Conservation (phyloP, 1,140 invertebrate genomes). For the Trichoplusia ni region DNA sequence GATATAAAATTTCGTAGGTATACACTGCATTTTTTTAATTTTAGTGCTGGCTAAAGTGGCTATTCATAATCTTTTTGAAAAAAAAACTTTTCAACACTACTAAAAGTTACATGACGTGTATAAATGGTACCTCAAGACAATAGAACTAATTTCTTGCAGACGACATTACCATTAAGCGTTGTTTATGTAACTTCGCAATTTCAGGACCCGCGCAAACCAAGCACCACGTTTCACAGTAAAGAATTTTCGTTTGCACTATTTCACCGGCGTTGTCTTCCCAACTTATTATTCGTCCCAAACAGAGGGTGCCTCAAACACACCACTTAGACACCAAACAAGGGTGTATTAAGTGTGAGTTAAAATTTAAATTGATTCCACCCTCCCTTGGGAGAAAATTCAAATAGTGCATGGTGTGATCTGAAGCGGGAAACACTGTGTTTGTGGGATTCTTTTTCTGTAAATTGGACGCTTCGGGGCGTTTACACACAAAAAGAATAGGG, state of each 20-base stretch:
- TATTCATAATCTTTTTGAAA: too few relatives aligned
- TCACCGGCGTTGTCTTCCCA: conserved; percentile 70
- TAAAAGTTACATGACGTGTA: too few relatives aligned
- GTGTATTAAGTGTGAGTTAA: conserved; percentile 81
- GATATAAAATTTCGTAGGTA: too few relatives aligned
- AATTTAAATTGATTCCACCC: conserved; percentile 81
- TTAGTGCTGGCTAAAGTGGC: too few relatives aligned
- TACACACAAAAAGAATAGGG: conserved; percentile 67
- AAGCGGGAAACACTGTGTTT: conserved; percentile 69
- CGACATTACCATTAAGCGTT: too few relatives aligned
- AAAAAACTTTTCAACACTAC: too few relatives aligned
- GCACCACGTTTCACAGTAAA: background rate
- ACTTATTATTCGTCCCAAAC: conserved; percentile 77
- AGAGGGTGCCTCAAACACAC: conserved; percentile 78
- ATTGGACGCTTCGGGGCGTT: conserved; percentile 76
- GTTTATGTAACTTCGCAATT: too few relatives aligned
- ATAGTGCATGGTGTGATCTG: conserved; percentile 78
- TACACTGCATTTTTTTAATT: too few relatives aligned
- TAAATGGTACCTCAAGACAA: too few relatives aligned
- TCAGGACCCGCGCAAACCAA: too few relatives aligned
- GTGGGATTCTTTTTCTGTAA: conserved; percentile 78
- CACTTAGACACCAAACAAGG: conserved; percentile 81
- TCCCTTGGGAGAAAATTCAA: conserved; percentile 76
- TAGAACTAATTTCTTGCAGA: too few relatives aligned
- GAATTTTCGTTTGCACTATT: conserved; percentile 27